These are phyloP conservation scores for Callopanchax toddi DNA, from an alignment of 2,113 vertebrate species.

Conservation along the genomic window DNA sequence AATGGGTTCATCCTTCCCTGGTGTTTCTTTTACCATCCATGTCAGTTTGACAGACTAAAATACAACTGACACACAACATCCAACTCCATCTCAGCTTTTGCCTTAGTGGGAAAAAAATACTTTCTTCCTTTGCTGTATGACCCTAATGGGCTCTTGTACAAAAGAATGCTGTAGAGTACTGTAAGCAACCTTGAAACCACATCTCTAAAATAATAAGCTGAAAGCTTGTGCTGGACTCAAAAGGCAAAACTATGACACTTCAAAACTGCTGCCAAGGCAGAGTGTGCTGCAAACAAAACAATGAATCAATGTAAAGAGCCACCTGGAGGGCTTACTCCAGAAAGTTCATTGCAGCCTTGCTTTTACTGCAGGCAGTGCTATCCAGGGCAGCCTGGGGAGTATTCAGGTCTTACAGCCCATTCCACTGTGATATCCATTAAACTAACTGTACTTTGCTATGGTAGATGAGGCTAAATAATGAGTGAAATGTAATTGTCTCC, in stretches of 20 bases:
- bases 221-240: slow-evolving; percentile 53
- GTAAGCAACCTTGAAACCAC: slow-evolving; percentile 63
- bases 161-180: slow-evolving; percentile 19
- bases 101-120: not conserved
- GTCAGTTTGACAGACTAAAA: not conserved
- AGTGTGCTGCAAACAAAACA: slow-evolving; percentile 63
- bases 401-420: slow-evolving; percentile 59
- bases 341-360: slow-evolving; percentile 57
- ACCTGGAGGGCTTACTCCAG: slow-evolving; percentile 68
- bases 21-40: not conserved
- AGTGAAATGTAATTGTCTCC: slow-evolving; percentile 42
- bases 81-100: not conserved
- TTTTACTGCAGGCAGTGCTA: slow-evolving; percentile 55
- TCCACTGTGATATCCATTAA: slow-evolving; percentile 67
- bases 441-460: slow-evolving; percentile 42
- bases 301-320: slow-evolving; percentile 75
- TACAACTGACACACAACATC: not conserved
- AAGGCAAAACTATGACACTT: slow-evolving; percentile 59
- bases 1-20: not conserved
- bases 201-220: slow-evolving; percentile 65
- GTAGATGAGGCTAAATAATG: slow-evolving; percentile 65
- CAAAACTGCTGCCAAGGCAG: slow-evolving; percentile 69
- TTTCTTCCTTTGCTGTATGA: slow-evolving; percentile 16
- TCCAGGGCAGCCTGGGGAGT: slow-evolving; percentile 53
- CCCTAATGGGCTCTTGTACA: slow-evolving; percentile 30